phyloP scores from a whole-genome alignment of 2,888 invertebrate genomes.

The Rhamphomyia laevipes region DNA sequence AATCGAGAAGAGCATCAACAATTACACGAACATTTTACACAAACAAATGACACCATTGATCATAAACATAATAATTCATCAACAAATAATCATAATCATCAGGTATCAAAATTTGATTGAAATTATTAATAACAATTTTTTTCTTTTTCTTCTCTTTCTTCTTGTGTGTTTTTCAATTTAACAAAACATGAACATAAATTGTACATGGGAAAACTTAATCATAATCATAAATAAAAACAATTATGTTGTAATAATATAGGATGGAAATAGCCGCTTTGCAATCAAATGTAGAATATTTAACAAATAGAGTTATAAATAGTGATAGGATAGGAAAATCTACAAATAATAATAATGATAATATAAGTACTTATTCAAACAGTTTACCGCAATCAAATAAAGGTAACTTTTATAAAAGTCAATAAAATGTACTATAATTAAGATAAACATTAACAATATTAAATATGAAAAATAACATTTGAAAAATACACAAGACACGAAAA shows the following conservation, averaged over 20 bases:
- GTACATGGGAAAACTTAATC: neutral
- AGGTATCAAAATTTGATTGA: constrained; percentile 11
- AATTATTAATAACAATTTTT: constrained; percentile 19
- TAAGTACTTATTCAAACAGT: constrained; percentile 29
- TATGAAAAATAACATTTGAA: no score
- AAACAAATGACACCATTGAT: neutral
- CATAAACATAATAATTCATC: neutral
- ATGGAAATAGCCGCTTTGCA: constrained; percentile 38
- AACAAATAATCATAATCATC: neutral
- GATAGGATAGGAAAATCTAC: constrained; percentile 26
- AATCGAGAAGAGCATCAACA: neutral
- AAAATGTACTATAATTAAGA: neutral
- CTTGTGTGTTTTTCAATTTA: neutral
- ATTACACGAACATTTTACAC: neutral
- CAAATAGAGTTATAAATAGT: constrained; percentile 35
- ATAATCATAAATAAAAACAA: neutral
- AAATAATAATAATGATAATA: constrained; percentile 28
- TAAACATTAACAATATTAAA: neutral
- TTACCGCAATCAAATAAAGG: constrained; percentile 30
- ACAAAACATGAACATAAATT: no score
- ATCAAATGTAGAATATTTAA: constrained; percentile 38
- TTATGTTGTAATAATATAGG: constrained; percentile 18
- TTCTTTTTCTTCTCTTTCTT: constrained; percentile 11
- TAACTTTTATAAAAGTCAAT: constrained; percentile 17
- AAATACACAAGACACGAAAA: neutral